Base-by-base conservation (phyloP, 2,888 invertebrate species). In the Petrophora chlorosata region DNA sequence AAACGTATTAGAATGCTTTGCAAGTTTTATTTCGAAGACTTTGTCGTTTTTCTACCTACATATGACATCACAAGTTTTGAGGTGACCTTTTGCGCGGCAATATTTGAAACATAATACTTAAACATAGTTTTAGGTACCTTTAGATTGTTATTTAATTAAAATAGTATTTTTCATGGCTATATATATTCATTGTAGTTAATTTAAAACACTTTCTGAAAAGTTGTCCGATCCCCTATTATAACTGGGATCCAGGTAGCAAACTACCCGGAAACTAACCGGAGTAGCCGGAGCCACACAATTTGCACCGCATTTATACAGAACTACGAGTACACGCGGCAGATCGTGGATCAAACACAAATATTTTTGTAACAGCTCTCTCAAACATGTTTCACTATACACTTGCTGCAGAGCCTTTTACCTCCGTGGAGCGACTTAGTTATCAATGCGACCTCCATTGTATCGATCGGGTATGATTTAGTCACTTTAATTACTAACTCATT, bases 401-500 rank as follows among this genome's bases (percentile, higher is more conserved):
- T 14, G 26, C 15, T 38, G 25, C 23, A 36, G 10, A 25, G 12
- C 9, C 23, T 19, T 13, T 16, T 13, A 15, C 2, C 15, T 38
- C 8, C 17, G 15, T 7, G n/a, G n/a, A n/a, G n/a, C n/a, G n/a
- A n/a, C n/a, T 22, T 33, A 44, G 46, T 49, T 52, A 51, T 44
- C 48, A 35, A 48, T 36, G 14, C 29, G 42, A 32, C 43, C 47
- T 53, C 40, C 32, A 34, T 33, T 17, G 26, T 47, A 59, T 52
- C 36, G 38, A 50, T 45, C 30, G 17, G 23, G 29, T 47, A 50
- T 36, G 30, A 34, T 47, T 41, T 46, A 39, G 44, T 41, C 50
- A 35, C 15, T 50, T 45, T 43, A 38, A 53, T 59, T 46, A 46
- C 28, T 10, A 51, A 39, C 33, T 39, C 41, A 44, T 54, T 43